Conservation (phyloP, 2,113 vertebrate genomes). For the Isurus oxyrinchus region DNA sequence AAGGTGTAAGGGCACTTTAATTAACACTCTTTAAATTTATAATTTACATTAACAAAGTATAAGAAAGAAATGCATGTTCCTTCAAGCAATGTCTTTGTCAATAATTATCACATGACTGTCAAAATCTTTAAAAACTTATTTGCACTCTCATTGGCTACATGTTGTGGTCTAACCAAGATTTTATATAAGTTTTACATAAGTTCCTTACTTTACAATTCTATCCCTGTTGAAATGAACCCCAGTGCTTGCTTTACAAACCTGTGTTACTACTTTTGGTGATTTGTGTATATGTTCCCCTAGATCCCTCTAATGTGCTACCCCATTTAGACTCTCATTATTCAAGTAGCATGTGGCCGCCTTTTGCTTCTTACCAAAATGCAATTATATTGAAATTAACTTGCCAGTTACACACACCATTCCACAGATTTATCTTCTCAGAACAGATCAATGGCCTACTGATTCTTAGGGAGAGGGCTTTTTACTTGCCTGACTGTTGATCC, state of each 20-base stretch:
- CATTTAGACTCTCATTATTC: neutral
- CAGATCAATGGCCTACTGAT: neutral
- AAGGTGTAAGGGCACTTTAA: neutral
- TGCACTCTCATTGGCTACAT: neutral
- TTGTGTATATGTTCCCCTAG: too few relatives aligned
- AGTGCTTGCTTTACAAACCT: too few relatives aligned
- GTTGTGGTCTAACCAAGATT: too few relatives aligned
- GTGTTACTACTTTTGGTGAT: too few relatives aligned
- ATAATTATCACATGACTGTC: neutral
- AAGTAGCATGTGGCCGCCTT: neutral
- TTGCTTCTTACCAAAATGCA: neutral
- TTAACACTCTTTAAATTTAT: neutral
- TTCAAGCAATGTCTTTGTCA: neutral
- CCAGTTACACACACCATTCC: neutral
- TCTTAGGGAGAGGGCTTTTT: too few relatives aligned
- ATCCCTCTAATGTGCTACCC: neutral
- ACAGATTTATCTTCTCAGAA: neutral
- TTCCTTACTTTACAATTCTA: too few relatives aligned
- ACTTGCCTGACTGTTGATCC: too few relatives aligned
- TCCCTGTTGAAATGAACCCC: too few relatives aligned
- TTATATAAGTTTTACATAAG: too few relatives aligned
- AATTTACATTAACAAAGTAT: neutral
- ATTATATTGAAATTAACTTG: too few relatives aligned
- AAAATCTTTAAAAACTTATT: neutral
- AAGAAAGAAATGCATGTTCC: neutral